Evolutionary conservation across 1,140 invertebrate species (phyloP).

Genomic region (Mycetomoellerius zeteki): DNA sequence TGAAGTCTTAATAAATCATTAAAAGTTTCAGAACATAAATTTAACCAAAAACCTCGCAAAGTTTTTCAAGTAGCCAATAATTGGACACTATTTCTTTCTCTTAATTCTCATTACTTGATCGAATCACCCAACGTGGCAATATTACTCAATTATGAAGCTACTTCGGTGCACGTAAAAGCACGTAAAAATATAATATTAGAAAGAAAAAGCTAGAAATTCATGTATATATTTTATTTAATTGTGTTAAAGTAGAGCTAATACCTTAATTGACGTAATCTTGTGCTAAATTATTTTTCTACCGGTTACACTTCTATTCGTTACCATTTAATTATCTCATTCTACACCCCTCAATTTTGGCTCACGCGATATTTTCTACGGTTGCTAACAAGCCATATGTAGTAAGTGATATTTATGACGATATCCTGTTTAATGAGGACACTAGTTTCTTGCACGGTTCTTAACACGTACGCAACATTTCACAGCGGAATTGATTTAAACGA

Average conservation of each 20-base stretch:
- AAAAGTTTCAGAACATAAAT: slow-evolving; percentile 75
- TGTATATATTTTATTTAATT: not conserved
- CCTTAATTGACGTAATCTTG: not conserved
- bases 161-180: not conserved
- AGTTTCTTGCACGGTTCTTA: slow-evolving; percentile 57
- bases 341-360: slow-evolving; percentile 74
- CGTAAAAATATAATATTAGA: not conserved
- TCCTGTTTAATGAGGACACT: slow-evolving; percentile 76
- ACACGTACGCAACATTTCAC: slow-evolving; percentile 11
- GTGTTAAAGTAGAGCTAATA: not conserved
- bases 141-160: not conserved
- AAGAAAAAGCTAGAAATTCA: not conserved
- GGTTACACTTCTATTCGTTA: not conserved
- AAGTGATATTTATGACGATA: slow-evolving; percentile 81
- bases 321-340: slow-evolving; percentile 76
- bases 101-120: slow-evolving; percentile 19
- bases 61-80: slow-evolving; percentile 70
- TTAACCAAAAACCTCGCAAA: slow-evolving; percentile 47
- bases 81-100: slow-evolving; percentile 58
- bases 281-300: slow-evolving; percentile 8
- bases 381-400: slow-evolving; percentile 78
- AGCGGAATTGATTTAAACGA: slow-evolving; percentile 16
- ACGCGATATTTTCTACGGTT: slow-evolving; percentile 74
- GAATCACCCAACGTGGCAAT: slow-evolving; percentile 7
- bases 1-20: slow-evolving; percentile 62